A percentile compares a stretch with the other conserved stretches of the same genome.
Conservation (phyloP, 2,797 vertebrate genomes). For the Vultur gryphus region DNA sequence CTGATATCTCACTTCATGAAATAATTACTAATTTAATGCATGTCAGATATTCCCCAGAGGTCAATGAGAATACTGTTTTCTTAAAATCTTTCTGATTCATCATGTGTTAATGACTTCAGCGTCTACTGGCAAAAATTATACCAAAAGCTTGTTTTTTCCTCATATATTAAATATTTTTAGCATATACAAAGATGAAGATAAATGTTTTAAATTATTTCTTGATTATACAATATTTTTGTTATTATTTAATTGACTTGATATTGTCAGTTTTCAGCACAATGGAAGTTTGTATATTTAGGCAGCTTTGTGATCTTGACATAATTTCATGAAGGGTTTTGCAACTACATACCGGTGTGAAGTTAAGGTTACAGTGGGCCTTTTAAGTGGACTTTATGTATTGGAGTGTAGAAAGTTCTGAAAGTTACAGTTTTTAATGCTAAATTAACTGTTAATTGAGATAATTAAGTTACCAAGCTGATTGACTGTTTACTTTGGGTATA, state of each 20-base stretch:
- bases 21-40: neutral
- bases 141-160: neutral
- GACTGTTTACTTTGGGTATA: neutral
- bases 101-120: neutral
- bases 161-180: neutral
- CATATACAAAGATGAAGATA: neutral
- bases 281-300: neutral
- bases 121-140: neutral
- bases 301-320: neutral
- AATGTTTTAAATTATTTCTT: neutral
- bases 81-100: neutral
- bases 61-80: neutral
- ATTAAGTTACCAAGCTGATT: neutral
- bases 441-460: neutral
- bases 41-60: neutral
- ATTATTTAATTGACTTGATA: neutral
- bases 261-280: neutral
- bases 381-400: neutral
- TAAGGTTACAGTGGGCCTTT: neutral
- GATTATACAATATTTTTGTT: neutral
- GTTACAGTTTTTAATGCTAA: neutral
- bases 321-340: neutral
- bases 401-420: neutral
- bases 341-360: rapidly evolving
- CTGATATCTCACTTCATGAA: neutral